Conservation (phyloP, 64 coral and sea anemone genomes). For the Acropora yongei region DNA sequence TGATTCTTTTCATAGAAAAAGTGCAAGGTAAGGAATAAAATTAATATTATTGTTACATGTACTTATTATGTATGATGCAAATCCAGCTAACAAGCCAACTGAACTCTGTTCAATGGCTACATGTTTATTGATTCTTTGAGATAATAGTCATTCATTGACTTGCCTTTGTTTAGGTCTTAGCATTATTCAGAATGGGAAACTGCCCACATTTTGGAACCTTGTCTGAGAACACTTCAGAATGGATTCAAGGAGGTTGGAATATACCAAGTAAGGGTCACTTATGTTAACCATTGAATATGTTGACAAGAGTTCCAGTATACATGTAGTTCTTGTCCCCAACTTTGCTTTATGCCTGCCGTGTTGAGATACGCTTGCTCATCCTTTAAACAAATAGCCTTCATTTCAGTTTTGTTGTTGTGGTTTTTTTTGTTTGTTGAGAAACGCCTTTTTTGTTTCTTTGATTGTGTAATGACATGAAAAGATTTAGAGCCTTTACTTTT, state of each 20-base stretch:
- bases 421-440: conserved; percentile 13
- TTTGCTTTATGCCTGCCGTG: conserved; percentile 1
- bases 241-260: conserved; percentile 61
- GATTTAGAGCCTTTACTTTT: conserved; percentile 15
- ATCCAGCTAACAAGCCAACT: neutral
- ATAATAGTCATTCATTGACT: neutral
- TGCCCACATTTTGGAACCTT: conserved; percentile 54
- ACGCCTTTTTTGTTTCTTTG: conserved; percentile 23
- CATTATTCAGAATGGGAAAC: conserved; percentile 68
- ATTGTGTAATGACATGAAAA: conserved; percentile 16
- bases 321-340: conserved; percentile 4
- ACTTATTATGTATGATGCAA: neutral
- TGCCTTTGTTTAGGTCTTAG: conserved; percentile 65
- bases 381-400: too few species aligned
- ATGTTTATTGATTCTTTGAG: neutral
- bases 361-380: conserved; percentile 2
- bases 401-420: neutral
- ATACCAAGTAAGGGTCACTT: conserved; percentile 58
- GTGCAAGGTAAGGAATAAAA: too few species aligned
- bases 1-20: too few species aligned
- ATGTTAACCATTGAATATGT: conserved; percentile 45
- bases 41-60: too few species aligned
- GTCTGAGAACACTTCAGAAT: conserved; percentile 37
- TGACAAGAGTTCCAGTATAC: conserved; percentile 13
- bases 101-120: neutral